These are phyloP conservation scores for Idaea dimidiata DNA, from an alignment of 2,888 invertebrate genomes.

Conservation along the genomic window DNA sequence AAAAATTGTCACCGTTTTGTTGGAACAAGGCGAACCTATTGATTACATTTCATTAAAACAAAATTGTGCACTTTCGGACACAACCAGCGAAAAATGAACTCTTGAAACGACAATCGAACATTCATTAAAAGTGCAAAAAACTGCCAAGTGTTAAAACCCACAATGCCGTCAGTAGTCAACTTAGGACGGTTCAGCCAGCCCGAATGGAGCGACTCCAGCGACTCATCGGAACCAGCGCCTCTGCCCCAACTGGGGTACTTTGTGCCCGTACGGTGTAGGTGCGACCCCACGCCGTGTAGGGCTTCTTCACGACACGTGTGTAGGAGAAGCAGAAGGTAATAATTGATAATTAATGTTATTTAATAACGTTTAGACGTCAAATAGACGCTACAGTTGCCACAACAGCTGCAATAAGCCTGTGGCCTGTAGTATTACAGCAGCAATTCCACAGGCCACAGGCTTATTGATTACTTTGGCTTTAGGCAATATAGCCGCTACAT, in stretches of 20 bases:
- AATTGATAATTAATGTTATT: background rate
- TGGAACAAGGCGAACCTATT: too few species aligned
- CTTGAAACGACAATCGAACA: slow-evolving; percentile 6
- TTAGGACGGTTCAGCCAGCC: slow-evolving; percentile 68
- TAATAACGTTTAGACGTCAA: background rate
- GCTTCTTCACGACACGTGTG: slow-evolving; percentile 65
- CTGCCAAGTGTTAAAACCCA: slow-evolving; percentile 11
- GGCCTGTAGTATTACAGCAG: too few species aligned
- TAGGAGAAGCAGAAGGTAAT: slow-evolving; percentile 74
- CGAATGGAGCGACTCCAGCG: slow-evolving; percentile 75
- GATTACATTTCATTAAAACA: too few species aligned
- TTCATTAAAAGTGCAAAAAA: background rate
- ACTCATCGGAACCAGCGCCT: slow-evolving; percentile 62
- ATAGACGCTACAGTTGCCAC: too few species aligned
- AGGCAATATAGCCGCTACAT: too few species aligned
- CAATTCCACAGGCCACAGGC: too few species aligned
- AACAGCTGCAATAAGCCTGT: too few species aligned
- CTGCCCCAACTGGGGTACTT: slow-evolving; percentile 82
- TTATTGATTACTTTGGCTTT: too few species aligned
- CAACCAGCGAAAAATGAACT: background rate
- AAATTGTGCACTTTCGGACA: background rate
- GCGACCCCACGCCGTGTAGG: slow-evolving; percentile 41
- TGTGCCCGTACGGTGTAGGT: slow-evolving; percentile 78
- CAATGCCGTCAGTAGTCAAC: slow-evolving; percentile 68
- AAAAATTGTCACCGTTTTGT: too few species aligned